These are phyloP conservation scores for Columba guinea DNA, from an alignment of 2,797 vertebrate genomes.

Conservation along the genomic window DNA sequence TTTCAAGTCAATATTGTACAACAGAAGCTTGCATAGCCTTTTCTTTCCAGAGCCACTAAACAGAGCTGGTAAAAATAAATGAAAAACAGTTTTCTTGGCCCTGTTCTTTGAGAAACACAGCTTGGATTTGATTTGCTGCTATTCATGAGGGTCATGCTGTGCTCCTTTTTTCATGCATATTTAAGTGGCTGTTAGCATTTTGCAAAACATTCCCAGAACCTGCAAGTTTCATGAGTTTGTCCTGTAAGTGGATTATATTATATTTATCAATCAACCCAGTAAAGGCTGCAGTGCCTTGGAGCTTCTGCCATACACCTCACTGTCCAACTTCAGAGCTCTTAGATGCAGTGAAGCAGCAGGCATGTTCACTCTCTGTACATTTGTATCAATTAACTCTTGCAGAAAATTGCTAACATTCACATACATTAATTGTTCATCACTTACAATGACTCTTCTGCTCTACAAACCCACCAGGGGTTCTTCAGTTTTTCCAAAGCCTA, in stretches of 20 bases:
- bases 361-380: not conserved
- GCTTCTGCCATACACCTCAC: not conserved
- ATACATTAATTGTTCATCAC: conserved; percentile 3
- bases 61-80: not conserved
- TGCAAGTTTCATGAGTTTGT: conserved; percentile 45
- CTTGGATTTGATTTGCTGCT: conserved; percentile 36
- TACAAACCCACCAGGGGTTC: not conserved
- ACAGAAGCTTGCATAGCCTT: not conserved
- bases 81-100: not conserved
- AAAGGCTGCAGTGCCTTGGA: not conserved
- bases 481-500: not conserved
- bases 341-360: not conserved
- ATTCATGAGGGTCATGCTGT: conserved; percentile 41
- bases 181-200: conserved; percentile 47
- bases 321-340: not conserved
- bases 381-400: conserved; percentile 51
- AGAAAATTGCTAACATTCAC: conserved; percentile 13
- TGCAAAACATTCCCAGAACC: conserved; percentile 15
- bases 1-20: not conserved
- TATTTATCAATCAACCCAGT: not conserved
- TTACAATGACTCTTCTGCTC: not conserved
- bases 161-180: conserved; percentile 47
- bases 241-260: conserved; percentile 11
- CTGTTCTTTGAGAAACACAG: conserved; percentile 12
- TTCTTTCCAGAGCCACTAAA: not conserved